Conservation (phyloP, 2,888 invertebrate species). For the Anarsia innoxiella region DNA sequence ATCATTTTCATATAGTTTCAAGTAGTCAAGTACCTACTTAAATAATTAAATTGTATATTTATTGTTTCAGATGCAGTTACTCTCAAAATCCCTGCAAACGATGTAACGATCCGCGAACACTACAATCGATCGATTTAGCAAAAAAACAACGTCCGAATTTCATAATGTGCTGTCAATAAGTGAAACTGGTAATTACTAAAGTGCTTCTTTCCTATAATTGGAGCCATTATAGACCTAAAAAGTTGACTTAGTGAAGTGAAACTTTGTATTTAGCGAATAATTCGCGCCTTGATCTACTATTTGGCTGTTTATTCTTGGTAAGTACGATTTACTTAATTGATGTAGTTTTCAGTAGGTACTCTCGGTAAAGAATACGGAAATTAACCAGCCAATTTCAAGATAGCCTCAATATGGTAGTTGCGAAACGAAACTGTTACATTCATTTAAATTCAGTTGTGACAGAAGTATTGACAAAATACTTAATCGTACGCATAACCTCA, state of each 20-base stretch:
- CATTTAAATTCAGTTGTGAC: not conserved
- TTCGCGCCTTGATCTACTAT: slow-evolving; percentile 28
- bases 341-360: no score
- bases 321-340: slow-evolving; percentile 32
- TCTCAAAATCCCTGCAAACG: not conserved
- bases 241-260: slow-evolving; percentile 45
- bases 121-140: slow-evolving; percentile 12
- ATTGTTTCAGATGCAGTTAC: slow-evolving; percentile 42
- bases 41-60: not conserved
- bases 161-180: slow-evolving; percentile 18
- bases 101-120: slow-evolving; percentile 9
- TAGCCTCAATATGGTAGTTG: no score
- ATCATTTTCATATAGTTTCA: no score
- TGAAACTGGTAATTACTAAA: slow-evolving; percentile 10
- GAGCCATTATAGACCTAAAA: no score
- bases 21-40: no score
- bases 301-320: slow-evolving; percentile 49
- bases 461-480: no score
- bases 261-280: slow-evolving; percentile 23
- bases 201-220: slow-evolving; percentile 11
- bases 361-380: no score
- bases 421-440: no score
- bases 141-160: slow-evolving; percentile 8
- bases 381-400: no score
- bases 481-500: no score